Evolutionary conservation across 2,888 invertebrate genomes (phyloP), one percentile per base, ranked within the genome.

Genomic region (Conus canariensis): DNA sequence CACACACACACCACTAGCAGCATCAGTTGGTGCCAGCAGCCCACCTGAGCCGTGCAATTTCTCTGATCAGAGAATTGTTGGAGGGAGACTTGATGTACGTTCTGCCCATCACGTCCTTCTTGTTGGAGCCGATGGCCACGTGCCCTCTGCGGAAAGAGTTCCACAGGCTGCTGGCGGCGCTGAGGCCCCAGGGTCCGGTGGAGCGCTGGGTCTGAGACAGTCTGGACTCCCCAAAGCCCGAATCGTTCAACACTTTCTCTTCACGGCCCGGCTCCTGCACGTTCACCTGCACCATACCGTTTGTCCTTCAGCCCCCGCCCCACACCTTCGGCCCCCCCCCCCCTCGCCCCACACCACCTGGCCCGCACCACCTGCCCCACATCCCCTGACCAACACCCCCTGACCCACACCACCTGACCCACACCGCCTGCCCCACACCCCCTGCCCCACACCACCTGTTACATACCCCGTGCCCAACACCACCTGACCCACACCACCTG

Each of bases 41-140:
- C 30, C 90, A 95, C 95, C 94, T 93, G 6, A 94, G 91, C 88
- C 93, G 93, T 0, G 94, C 94, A 22, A 94, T 94, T 87, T 95
- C 95, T 67, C 91, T 90, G 30, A 92, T 92, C 0, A 94, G 91
- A 25, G 90, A 91, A 12, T 91, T 87, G 2, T 94, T 92, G 9
- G 92, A 91, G 25, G 93, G 93, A 12, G 92, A 92, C 22, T 92
- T 92, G n/a, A 93, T 90, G 85, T 94, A 94, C 25, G 93, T 92
- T 70, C 92, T 91, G 74, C 94, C 93, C 16, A 91, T 92, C 9
- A 94, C 91, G 0, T 91, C 90, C 64, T 90, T 88, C 30, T 93
- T 91, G 5, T 87, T 19, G 1, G 90, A 91, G 67, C 92, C 92
- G n/a, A 92, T 90, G 22, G 77, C 59, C 12, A 93, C 90, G 14